Evolutionary conservation across 2,113 vertebrate species (phyloP), one percentile per base, ranked within the genome.

Genomic region (Bufo gargarizans): DNA sequence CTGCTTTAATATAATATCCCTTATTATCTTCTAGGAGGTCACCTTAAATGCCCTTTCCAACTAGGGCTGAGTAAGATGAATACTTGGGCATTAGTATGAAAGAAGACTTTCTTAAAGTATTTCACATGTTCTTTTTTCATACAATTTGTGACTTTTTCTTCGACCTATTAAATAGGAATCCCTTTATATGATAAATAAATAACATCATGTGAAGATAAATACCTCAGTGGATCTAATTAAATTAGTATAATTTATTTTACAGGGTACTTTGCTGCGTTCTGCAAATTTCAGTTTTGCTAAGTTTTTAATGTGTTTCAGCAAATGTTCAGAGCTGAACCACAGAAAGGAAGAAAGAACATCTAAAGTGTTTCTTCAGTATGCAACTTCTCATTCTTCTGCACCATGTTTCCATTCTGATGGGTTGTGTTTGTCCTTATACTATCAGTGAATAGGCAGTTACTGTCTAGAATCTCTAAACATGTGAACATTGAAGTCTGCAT

Each of bases 241-340:
- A 77, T 65, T 12, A 77, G 80, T 53, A 20, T 84, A 84, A 89
- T 89, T 80, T 89, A 78, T 84, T 84, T 89, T 76, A n/a, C 45
- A 49, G 14, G 17, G 17, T 77, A 77, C 74, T 84, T 80, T 78
- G 77, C 63, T 80, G 86, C 8, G 86, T 71, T 71, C 17, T 58
- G 83, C 67, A 85, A 19, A 74, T 85, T 85, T 58, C 45, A 74
- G 83, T 49, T n/a, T 85, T 45, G 69, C 11, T 76, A 53, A 85
- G 69, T 85, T 86, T 43, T 33, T 45, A 88, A 84, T 90, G 65
- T 90, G 76, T 88, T 84, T 88, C 81, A 91, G 91, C 90, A 90
- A 92, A 91, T 82, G 81, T 84, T 76, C 89, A 79, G 49, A 89
- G 90, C 65, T 56, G 77, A 90, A 76, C 81, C 90, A 89, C 85